phyloP scores from a whole-genome alignment of 2,113 vertebrate genomes.

The Aegotheles bennettii region DNA sequence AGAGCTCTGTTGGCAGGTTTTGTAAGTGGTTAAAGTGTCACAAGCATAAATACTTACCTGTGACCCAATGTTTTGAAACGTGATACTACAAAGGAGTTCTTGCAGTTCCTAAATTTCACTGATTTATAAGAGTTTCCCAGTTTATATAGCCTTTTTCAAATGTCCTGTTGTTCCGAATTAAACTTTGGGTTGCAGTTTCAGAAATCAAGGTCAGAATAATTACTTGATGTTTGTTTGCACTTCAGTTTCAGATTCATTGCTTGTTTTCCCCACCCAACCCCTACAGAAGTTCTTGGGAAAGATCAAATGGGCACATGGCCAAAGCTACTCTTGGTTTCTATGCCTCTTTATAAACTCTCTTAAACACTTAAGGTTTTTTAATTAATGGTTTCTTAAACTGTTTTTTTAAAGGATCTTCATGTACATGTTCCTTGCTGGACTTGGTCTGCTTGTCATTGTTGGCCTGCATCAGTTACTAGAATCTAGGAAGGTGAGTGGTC shows the following conservation, averaged over 20 bases:
- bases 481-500: slow-evolving; percentile 87
- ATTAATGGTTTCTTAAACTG: background rate
- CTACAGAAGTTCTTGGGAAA: background rate
- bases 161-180: background rate
- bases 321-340: background rate
- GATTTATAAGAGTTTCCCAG: background rate
- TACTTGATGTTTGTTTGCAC: background rate
- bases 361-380: background rate
- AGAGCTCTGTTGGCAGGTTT: background rate
- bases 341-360: background rate
- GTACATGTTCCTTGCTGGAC: slow-evolving; percentile 95
- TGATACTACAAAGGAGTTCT: background rate
- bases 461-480: slow-evolving; percentile 95
- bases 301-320: background rate
- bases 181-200: background rate
- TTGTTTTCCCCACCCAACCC: background rate
- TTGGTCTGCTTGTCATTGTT: slow-evolving; percentile 88
- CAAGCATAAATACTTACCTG: background rate
- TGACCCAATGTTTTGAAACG: background rate
- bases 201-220: background rate
- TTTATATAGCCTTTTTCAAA: background rate
- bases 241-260: background rate
- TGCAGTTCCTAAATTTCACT: background rate
- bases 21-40: background rate
- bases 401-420: slow-evolving; percentile 87